Evolutionary conservation across 2,888 invertebrate genomes (phyloP), one percentile per base, ranked within the genome.

Genomic region (Epinotia ramella): DNA sequence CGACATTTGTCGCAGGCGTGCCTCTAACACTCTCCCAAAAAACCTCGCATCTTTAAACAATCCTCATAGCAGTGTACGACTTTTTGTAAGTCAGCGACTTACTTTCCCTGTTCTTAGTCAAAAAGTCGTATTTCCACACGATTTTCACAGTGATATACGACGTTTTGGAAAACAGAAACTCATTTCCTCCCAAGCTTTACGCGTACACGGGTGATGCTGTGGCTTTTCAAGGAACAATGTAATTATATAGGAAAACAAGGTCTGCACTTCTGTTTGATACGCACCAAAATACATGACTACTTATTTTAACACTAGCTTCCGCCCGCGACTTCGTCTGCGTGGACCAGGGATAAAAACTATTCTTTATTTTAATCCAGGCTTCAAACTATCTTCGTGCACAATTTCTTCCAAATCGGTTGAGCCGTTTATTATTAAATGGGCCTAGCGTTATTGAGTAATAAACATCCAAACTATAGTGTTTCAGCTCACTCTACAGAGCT

Each of bases 1-100:
- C 63, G 49, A 71, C 62, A 71, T 63, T 71, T 63, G 49, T 63
- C 71, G 56, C 71, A 53, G 40, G 20, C 20, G 20, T 49, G 16
- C 9, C 65, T 20, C 46, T 49, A 49, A 16, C 24, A 9, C 18
- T 7, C 1, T 16, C 1, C 9, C 16, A 7, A 2, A 49, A 49
- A 49, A 24, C n/a, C 24, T 16, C 46, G 16, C 16, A 65, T 46
- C 16, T 65, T 20, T 20, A 16, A 24, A 65, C 20, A 13, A 49
- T 20, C 24, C 20, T 53, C 24, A 9, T 18, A 16, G 13, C 16
- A 7, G 16, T 16, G 16, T 65, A 46, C 16, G 65, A n/a, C 49
- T 3, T 65, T 65, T n/a, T 49, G 46, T 11, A 64, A 64, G 3
- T n/a, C 11, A 46, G 6, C 6, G 46, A n/a, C 13, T n/a, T 24